Base-by-base conservation (phyloP, 2,797 vertebrate genomes). In the Salarias fasciatus region DNA sequence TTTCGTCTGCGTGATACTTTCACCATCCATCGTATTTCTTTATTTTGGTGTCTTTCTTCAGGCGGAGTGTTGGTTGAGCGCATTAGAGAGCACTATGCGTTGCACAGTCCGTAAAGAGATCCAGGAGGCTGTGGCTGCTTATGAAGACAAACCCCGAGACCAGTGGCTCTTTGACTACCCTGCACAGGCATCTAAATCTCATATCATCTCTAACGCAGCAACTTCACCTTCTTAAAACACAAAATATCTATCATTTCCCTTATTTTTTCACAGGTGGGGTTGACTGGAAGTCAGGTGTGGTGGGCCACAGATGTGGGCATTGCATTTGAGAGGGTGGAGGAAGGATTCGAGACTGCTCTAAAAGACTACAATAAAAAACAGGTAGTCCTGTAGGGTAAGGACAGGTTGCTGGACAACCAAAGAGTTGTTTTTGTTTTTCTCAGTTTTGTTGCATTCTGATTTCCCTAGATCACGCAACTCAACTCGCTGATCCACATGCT, bases 401-500 rank as follows among this genome's bases (percentile, higher is more conserved):
- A 52, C 11, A 2, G 1, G 0, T 2, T 9, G 5, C 8, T 33
- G 8, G 13, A 43, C 8, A 69, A 24, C 0, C 14, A 5, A 4
- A 2, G 36, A n/a, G n/a, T n/a, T n/a, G 6, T 9, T 29, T 12
- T 3, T 15, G 46, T 15, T 46, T 53, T 49, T 5, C 13, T 51
- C 10, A 54, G 2, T 38, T 30, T n/a, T 40, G 43, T 6, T 91
- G 77, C 83, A 87, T 90, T 91, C 85, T 86, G 80, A 82, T 92
- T 91, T 3, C 93, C 93, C 83, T 43, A 98, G 96, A 94, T 96
- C 89, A 93, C 91, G 89, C 95, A 95, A 89, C 92, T 97, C 89
- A 98, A 96, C 89, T 94, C 92, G 43, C 92, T 95, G 86, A 96
- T 95, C 92, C 95, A 96, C 94, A 95, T 94, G 94, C 92, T 96